phyloP scores from a whole-genome alignment of 2,113 vertebrate species.

The Chionodraco myersi region DNA sequence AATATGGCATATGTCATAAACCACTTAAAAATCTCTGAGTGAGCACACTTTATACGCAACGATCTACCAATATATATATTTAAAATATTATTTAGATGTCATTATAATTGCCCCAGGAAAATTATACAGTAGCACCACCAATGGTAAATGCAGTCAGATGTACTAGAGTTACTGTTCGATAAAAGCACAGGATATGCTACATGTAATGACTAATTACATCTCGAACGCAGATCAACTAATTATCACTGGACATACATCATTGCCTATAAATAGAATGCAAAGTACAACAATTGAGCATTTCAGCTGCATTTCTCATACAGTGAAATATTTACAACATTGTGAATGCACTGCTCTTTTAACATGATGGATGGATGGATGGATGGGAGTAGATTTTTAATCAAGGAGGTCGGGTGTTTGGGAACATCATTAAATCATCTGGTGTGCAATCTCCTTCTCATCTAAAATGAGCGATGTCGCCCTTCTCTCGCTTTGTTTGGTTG shows the following conservation, averaged over 20 bases:
- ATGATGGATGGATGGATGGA: constrained; percentile 25
- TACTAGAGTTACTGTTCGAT: background rate
- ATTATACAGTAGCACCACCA: background rate
- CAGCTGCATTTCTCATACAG: background rate
- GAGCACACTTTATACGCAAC: background rate
- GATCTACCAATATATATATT: too few relatives aligned
- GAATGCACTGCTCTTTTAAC: constrained; percentile 18
- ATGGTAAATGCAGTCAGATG: background rate
- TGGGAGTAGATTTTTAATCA: constrained; percentile 10
- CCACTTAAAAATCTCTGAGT: background rate
- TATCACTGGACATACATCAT: background rate
- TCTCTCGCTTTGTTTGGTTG: constrained; percentile 21
- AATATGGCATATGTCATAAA: too few relatives aligned
- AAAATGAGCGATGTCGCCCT: constrained; percentile 5
- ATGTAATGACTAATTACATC: background rate
- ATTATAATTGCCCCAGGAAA: background rate
- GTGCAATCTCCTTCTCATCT: constrained; percentile 30
- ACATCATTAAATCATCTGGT: constrained; percentile 34
- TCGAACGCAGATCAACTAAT: background rate
- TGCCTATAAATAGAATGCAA: background rate
- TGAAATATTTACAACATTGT: background rate
- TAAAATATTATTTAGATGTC: background rate
- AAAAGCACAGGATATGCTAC: background rate
- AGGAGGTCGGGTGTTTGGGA: constrained; percentile 6
- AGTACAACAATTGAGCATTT: background rate